Evolutionary conservation across 2,888 invertebrate genomes (phyloP).

Genomic region (Mayetiola destructor): DNA sequence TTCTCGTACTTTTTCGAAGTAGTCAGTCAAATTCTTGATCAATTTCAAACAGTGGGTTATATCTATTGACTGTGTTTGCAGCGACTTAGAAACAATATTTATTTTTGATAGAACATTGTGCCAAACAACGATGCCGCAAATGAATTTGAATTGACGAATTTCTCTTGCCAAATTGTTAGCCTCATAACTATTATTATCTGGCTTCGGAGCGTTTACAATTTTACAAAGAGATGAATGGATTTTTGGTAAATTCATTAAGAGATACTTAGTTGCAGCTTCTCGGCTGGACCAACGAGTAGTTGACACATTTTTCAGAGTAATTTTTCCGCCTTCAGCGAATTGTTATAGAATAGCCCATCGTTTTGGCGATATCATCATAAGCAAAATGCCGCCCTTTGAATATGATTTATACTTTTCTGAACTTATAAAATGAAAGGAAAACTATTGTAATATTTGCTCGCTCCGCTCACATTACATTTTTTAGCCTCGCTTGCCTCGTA

Average conservation of each 20-base stretch:
- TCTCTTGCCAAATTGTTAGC: not conserved
- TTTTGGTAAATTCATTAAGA: not conserved
- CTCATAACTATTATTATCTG: not conserved
- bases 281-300: slow-evolving; percentile 7
- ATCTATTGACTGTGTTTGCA: not conserved
- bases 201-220: not conserved
- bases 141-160: not conserved
- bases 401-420: no score
- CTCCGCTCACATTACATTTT: no score
- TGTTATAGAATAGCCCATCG: not conserved
- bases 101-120: slow-evolving; percentile 4
- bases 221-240: not conserved
- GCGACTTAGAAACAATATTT: not conserved
- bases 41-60: not conserved
- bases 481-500: no score
- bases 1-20: not conserved
- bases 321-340: not conserved
- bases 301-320: slow-evolving; percentile 4
- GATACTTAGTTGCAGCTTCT: not conserved
- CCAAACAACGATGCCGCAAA: slow-evolving; percentile 5
- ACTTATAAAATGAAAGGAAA: no score
- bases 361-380: slow-evolving; percentile 3
- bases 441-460: no score
- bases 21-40: not conserved
- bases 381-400: no score